Base-by-base conservation (phyloP, 2,797 vertebrate genomes). In the Pygocentrus nattereri region DNA sequence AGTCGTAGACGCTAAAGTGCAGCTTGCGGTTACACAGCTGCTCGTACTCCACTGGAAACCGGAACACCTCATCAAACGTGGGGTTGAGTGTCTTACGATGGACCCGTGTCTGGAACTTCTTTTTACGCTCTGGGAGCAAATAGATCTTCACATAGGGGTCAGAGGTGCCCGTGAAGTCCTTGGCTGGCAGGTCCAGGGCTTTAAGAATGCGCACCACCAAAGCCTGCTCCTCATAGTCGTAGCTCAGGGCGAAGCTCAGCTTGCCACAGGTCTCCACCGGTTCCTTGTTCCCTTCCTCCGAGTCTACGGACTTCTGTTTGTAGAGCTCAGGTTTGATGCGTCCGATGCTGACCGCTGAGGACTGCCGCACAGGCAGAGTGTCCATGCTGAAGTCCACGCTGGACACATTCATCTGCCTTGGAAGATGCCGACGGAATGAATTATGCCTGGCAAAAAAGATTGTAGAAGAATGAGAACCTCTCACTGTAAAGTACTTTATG, bases 111-210 rank as follows among this genome's bases (percentile, higher is more conserved):
- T 99, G 98, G 91, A 96, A 99, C 92, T 99, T 99, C 94, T 97
- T 98, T 92, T 99, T 98, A 86, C 98, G 95, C 68, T 99, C 98
- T 0, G 98, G 98, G 78, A 99, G 96, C 89, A 99, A 94, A 91
- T 99, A 99, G 89, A 99, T 97, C 93, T 99, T 99, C 87, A 99
- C 97, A 0, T 99, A 99, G 0, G 98, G 98, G 87, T 99, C 98
- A 0, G 98, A 99, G 41, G 98, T 98, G 86, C 98, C 98, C 0
- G 95, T 96, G 90, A 99, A 97, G 93, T 98, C 98, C 90, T 99
- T 99, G 87, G 97, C 97, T 0, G 98, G 98, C 83, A 99, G 95
- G 41, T 99, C 98, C 89, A 99, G 91, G 80, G 97, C 98, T 91
- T 98, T 97, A 82, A 98, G 89, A 88, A 99, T 98, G 69, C 90